phyloP scores from a whole-genome alignment of 2,888 invertebrate species.

The Platycheirus rosarum region DNA sequence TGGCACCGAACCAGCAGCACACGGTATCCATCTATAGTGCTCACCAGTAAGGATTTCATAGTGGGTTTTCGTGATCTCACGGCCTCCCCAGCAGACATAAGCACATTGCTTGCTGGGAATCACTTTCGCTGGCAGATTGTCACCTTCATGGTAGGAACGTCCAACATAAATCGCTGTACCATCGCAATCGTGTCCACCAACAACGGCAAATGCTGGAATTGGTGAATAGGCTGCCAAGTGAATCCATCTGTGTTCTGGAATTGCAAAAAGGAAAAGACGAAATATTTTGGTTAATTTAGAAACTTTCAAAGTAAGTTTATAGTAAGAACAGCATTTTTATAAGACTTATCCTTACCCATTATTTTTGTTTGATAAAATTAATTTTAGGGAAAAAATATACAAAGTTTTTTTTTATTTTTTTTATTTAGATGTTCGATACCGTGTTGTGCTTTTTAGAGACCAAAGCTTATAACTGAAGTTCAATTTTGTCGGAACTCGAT shows the following conservation, averaged over 20 bases:
- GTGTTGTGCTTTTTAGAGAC: no score
- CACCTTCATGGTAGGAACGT: constrained; percentile 84
- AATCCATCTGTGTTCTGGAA: constrained; percentile 80
- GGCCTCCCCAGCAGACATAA: constrained; percentile 82
- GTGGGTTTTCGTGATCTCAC: constrained; percentile 82
- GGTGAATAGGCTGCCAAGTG: constrained; percentile 78
- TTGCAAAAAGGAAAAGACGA: constrained; percentile 49
- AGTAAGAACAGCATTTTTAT: no score
- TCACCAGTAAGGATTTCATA: constrained; percentile 84
- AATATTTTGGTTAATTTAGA: background rate
- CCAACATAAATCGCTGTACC: constrained; percentile 81
- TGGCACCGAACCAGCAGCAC: constrained; percentile 81
- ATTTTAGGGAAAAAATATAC: no score
- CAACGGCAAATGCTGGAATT: constrained; percentile 80
- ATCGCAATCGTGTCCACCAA: constrained; percentile 81
- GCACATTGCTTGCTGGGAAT: constrained; percentile 82
- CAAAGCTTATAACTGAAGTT: no score
- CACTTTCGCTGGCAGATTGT: constrained; percentile 86
- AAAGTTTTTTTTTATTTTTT: no score
- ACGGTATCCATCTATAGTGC: constrained; percentile 84
- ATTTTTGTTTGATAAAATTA: no score
- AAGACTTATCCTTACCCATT: no score
- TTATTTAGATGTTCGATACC: no score
- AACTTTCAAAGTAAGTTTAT: no score
- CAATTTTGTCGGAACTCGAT: no score